Evolutionary conservation across 2,113 vertebrate species (phyloP), one percentile per base, ranked within the genome.

Genomic region (Barbus barbus): DNA sequence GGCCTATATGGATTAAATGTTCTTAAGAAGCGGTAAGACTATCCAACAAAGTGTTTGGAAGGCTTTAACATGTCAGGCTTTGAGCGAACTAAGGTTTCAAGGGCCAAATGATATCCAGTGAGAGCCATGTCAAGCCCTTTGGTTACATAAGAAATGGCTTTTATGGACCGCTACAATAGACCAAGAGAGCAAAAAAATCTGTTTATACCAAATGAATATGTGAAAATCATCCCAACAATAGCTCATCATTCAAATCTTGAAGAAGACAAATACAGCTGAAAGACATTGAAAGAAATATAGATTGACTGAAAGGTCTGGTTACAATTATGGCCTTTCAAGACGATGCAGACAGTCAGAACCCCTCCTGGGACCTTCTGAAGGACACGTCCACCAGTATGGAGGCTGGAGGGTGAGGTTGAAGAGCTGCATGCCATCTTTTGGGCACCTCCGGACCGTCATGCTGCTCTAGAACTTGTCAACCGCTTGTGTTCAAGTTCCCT

Each of bases 301-400:
- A 84, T 60, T 11, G 61, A 69, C 44, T 14, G 89, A 84, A 92
- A 91, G 89, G 93, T 96, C 95, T 97, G 96, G 91, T 96, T 95
- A 92, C 90, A 95, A 96, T 97, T 96, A 97, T 78, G 71, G 91
- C 92, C 90, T 94, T 83, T 83, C 90, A 92, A 90, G 83, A 94
- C 56, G 92, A 82, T 87, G 89, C 94, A 93, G 84, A 92, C 93
- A 94, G 95, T 95, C 92, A 93, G 91, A 91, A 79, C 93, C 91
- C 96, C 94, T 93, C 93, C 95, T 92, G 94, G 90, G 94, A 93
- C 91, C 93, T 92, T 82, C 92, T 91, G 86, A 90, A 93, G 91
- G 92, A 90, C 93, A 92, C 93, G 91, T 91, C 90, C 90, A 90
- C 84, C 90, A 91, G 87, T 93, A 89, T 83, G 48, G 78, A 48